Conservation (phyloP, 2,888 invertebrate genomes). For the Temnothorax ravouxi region DNA sequence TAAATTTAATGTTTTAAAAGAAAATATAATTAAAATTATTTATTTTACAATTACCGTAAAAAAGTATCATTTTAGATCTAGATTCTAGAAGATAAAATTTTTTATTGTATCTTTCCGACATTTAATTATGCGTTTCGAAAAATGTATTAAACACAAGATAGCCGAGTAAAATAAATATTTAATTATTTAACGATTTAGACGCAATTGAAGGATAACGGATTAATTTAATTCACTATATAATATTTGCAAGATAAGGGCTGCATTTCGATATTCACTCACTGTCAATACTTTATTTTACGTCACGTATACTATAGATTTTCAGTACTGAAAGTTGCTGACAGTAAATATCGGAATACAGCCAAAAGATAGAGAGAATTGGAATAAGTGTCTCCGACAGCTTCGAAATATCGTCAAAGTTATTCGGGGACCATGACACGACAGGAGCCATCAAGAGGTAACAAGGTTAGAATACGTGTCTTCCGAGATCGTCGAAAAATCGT, state of each 20-base stretch:
- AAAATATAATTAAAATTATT: background rate
- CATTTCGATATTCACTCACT: too few species aligned
- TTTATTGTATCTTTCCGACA: too few species aligned
- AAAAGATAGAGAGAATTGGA: background rate
- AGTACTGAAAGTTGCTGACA: too few species aligned
- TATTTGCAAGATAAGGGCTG: background rate
- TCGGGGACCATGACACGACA: background rate
- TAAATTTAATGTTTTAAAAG: background rate
- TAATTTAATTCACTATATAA: background rate
- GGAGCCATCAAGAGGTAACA: background rate
- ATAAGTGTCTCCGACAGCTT: slow-evolving; percentile 8
- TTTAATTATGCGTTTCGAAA: too few species aligned
- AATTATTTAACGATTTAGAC: too few species aligned
- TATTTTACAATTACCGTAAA: background rate
- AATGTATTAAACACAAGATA: too few species aligned
- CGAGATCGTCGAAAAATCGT: slow-evolving; percentile 23
- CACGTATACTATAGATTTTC: too few species aligned
- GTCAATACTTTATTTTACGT: too few species aligned
- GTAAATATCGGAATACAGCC: too few species aligned
- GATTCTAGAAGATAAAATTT: background rate
- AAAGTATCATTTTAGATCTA: background rate
- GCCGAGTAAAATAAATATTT: too few species aligned
- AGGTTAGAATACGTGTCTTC: slow-evolving; percentile 8
- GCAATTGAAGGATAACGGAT: background rate
- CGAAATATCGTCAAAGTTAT: slow-evolving; percentile 21